Base-by-base conservation (phyloP, 1,140 invertebrate genomes). In the Coelopa frigida region DNA sequence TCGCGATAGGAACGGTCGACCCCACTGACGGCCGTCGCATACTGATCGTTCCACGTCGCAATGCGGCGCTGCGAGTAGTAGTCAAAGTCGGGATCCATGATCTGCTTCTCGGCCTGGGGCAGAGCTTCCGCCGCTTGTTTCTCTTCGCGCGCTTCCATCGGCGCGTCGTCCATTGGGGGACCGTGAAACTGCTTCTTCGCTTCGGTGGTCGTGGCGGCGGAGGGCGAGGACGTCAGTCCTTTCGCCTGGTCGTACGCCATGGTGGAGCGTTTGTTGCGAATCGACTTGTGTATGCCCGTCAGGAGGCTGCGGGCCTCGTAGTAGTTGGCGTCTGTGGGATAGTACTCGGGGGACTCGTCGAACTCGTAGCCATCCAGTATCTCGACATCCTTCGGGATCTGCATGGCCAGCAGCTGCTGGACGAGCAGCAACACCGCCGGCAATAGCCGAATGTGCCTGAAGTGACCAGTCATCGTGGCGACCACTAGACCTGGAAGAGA, bases 351-450 rank as follows among this genome's bases (percentile, higher is more conserved):
- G 20, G 43, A 44, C 5, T 48, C 49, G 27, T 51, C 48, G 18
- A 48, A 53, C 22, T 51, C 37, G 39, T 48, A 54, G n/a, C 52
- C 52, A 27, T 54, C 52, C 21, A 54, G 49, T 23, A 54, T 51
- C 46, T 54, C 52, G 10, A 50, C 49, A 39, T 54, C 52, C 40
- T 51, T 29, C 5, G 52, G 52, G 45, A 54, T 51, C 18, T 48
- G 44, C 39, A 51, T 33, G 5, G 44, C 33, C 20, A 31, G 15
- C 17, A n/a, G 29, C 10, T 20, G 11, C 23, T 44, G 26, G 21
- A 17, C 11, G 23, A 43, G 18, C n/a, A 43, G 23, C 26, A 29
- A n/a, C 5, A 26, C 18, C 2, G 20, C 5, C n/a, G 36, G 24
- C 22, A 43, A 27, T 21, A 15, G 40, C 39, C 43, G 17, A 21